Conservation (phyloP, 2,113 vertebrate species). For the Phalacrocorax carbo region DNA sequence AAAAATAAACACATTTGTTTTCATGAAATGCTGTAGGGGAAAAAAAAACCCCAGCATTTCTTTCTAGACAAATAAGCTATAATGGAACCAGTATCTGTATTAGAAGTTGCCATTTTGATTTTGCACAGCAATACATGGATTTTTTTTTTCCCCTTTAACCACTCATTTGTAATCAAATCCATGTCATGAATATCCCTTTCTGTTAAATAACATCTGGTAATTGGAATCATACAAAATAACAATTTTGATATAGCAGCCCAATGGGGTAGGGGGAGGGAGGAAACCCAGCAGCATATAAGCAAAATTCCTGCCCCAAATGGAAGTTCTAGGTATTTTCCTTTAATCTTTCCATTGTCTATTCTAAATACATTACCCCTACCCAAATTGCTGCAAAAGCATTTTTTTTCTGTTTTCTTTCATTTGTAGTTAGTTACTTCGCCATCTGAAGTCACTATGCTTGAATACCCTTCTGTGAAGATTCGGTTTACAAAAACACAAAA, state of each 20-base stretch:
- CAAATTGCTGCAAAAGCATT: not conserved
- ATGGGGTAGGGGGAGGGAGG: rapidly evolving
- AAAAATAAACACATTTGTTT: slow-evolving; percentile 63
- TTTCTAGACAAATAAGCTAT: not conserved
- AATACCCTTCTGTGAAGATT: not conserved
- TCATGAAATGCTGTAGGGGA: not conserved
- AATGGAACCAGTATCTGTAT: not conserved
- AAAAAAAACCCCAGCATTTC: not conserved
- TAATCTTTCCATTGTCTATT: not conserved
- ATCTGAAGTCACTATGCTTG: not conserved
- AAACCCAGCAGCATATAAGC: not conserved
- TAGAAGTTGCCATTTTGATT: not conserved
- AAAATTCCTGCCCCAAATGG: not conserved
- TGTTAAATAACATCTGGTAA: not conserved
- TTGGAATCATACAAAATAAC: not conserved
- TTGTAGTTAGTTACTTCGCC: not conserved
- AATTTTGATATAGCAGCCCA: not conserved
- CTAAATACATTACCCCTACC: not conserved
- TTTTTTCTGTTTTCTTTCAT: not conserved
- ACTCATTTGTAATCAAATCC: not conserved
- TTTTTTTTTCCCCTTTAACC: not conserved
- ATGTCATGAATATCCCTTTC: not conserved
- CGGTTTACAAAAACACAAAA: not conserved
- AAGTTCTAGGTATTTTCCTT: not conserved
- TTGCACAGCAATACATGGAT: not conserved